phyloP scores from a whole-genome alignment of 2,888 invertebrate genomes.

The Chaitophorus viminalis region DNA sequence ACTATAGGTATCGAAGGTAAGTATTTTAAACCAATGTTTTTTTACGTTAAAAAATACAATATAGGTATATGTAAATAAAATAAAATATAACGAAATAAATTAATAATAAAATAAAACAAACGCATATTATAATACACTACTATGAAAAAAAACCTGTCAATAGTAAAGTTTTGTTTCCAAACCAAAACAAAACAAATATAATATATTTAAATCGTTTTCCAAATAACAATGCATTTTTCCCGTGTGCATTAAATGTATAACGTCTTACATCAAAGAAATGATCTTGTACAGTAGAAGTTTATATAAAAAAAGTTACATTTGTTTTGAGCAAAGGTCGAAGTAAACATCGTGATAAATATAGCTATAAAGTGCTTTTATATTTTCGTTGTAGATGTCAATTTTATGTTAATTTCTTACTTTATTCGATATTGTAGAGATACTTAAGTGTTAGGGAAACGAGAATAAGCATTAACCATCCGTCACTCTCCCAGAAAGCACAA shows the following conservation, averaged over 20 bases:
- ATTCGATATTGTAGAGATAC: not conserved
- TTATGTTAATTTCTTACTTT: not conserved
- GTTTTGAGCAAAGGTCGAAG: not conserved
- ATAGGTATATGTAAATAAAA: not conserved
- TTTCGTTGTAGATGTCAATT: not conserved
- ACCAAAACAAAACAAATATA: constrained; percentile 1
- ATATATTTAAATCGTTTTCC: constrained; percentile 14
- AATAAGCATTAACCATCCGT: not conserved
- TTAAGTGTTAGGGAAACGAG: not conserved
- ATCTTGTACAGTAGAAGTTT: constrained; percentile 4
- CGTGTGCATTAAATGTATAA: not conserved
- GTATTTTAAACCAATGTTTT: not conserved
- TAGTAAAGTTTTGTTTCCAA: constrained; percentile 25
- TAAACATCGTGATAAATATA: not conserved
- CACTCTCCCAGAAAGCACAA: not conserved
- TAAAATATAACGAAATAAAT: constrained; percentile 30
- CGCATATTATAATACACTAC: constrained; percentile 14
- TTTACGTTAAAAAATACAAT: constrained; percentile 4
- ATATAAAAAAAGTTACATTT: constrained; percentile 7
- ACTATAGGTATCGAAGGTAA: no score
- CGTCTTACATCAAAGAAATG: constrained; percentile 2
- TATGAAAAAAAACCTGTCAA: not conserved
- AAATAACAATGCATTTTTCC: not conserved
- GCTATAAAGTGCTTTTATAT: not conserved
- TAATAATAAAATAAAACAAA: no score